Evolutionary conservation across 2,113 vertebrate species (phyloP).

Genomic region (Oxyruncus cristatus): DNA sequence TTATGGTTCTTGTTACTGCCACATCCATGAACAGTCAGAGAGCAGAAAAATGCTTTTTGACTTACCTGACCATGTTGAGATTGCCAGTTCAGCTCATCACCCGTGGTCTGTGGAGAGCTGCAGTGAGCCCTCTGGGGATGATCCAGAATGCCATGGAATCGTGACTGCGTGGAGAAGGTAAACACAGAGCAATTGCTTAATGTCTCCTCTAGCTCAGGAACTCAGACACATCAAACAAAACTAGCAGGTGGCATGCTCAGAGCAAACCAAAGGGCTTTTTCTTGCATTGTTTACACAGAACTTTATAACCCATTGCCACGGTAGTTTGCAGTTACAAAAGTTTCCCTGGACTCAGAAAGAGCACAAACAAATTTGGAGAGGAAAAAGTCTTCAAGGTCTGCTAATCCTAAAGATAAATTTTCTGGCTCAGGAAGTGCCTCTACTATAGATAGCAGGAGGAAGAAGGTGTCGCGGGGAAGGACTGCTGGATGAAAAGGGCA

Average conservation of each 20-base stretch:
- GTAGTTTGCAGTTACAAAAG: neutral
- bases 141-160: neutral
- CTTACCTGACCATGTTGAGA: neutral
- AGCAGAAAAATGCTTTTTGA: neutral
- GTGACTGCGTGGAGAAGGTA: neutral
- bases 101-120: neutral
- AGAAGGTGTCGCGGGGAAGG: conserved; percentile 12
- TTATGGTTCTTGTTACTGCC: neutral
- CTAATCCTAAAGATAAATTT: conserved; percentile 32
- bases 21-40: neutral
- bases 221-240: neutral
- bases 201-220: neutral
- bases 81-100: neutral
- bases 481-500: neutral
- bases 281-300: neutral
- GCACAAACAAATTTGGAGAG: neutral
- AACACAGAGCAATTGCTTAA: neutral
- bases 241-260: neutral
- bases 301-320: neutral
- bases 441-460: conserved; percentile 26
- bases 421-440: conserved; percentile 24
- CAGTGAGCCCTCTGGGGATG: neutral
- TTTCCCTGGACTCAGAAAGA: neutral
- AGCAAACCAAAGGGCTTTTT: neutral
- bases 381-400: conserved; percentile 38